Evolutionary conservation across 1,140 invertebrate species (phyloP).

Genomic region (Pachypeltis micranthus): DNA sequence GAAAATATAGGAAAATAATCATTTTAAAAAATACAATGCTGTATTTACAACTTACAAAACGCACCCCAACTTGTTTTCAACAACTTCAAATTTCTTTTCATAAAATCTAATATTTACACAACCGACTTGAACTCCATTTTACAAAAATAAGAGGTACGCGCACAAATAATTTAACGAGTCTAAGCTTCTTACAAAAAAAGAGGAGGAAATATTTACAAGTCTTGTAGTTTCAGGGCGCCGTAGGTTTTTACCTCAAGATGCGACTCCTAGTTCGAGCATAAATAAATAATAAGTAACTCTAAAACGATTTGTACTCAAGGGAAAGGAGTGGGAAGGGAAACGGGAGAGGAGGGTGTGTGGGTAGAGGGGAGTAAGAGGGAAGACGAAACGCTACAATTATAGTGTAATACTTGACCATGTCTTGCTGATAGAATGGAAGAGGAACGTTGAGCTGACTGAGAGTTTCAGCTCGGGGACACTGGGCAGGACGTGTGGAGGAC

Average conservation of each 20-base stretch:
- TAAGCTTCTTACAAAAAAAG: too few relatives aligned
- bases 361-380: background rate
- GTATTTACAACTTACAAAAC: too few relatives aligned
- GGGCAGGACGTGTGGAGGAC: constrained; percentile 78
- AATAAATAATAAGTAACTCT: constrained; percentile 5
- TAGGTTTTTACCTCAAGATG: background rate
- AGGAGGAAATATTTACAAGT: too few relatives aligned
- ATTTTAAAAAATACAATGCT: too few relatives aligned
- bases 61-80: too few relatives aligned
- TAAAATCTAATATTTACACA: background rate
- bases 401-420: background rate
- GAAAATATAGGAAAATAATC: too few relatives aligned
- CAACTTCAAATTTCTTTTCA: background rate
- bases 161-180: too few relatives aligned
- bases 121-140: too few relatives aligned
- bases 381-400: background rate
- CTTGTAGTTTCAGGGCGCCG: background rate
- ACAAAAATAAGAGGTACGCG: too few relatives aligned
- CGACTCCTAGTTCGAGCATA: background rate
- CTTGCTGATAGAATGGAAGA: background rate
- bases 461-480: background rate
- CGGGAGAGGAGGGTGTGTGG: background rate
- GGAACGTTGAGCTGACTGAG: background rate
- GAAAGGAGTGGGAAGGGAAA: background rate
- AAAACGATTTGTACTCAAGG: background rate